Evolutionary conservation across 2,888 invertebrate genomes (phyloP), one percentile per base, ranked within the genome.

Genomic region (Xanthorhoe spadicearia): DNA sequence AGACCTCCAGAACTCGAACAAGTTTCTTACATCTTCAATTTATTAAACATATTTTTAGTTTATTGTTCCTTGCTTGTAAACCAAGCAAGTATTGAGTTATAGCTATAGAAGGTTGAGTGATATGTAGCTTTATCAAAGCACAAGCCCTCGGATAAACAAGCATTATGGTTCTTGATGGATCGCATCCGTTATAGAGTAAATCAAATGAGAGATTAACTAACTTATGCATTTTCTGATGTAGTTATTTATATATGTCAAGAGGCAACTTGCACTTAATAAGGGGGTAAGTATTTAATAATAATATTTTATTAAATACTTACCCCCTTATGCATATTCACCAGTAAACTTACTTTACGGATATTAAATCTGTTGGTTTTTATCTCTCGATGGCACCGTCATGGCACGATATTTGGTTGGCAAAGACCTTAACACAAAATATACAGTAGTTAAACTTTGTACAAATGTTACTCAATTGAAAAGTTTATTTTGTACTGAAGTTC

Each of bases 81-180:
- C 13, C 38, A 48, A 48, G 8, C 48, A 48, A 7, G 4, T 17
- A 15, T 17, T 48, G 48, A 48, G 15, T 48, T 17, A 61, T 62
- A 54, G 59, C 15, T 66, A 49, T 5, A n/a, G 1, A 56, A 48
- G 19, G 51, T 28, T 56, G 59, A 60, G 63, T 60, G 60, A 63
- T 63, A 8, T 56, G 35, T 56, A 49, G 58, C 43, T 63, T 23
- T 61, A 65, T n/a, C 9, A 66, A 66, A 62, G 15, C 60, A 43
- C 50, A 51, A 38, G 19, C 51, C 61, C 58, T 55, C 49, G 38
- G 46, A 53, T 53, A 49, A 57, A 51, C 67, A 66, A 48, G 55
- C 67, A 50, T 58, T 61, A 56, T 53, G 58, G 59, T 62, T 71
- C 74, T 77, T 79, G 77, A 82, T 77, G 73, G 73, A 74, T 61